Conservation (phyloP, 2,113 vertebrate genomes). For the Pteruthius melanotis region DNA sequence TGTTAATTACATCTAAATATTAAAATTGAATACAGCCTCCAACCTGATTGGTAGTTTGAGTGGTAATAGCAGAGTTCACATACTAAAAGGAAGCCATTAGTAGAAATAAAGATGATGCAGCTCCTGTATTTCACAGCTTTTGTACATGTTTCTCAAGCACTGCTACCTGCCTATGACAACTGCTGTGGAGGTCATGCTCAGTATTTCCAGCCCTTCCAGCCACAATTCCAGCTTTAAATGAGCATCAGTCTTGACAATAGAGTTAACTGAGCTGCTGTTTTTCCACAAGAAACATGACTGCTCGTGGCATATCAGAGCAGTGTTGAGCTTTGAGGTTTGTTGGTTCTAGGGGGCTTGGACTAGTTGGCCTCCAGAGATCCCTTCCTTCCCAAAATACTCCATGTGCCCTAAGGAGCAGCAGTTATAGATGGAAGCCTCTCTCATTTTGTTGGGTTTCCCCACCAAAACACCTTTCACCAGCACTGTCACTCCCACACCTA, state of each 20-base stretch:
- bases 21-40: constrained; percentile 17
- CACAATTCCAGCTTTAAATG: background rate
- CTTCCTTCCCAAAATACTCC: background rate
- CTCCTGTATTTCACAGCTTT: background rate
- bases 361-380: background rate
- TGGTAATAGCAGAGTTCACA: background rate
- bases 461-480: background rate
- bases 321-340: background rate
- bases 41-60: constrained; percentile 8
- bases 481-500: background rate
- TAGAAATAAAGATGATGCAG: background rate
- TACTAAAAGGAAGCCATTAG: background rate
- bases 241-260: background rate
- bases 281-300: background rate
- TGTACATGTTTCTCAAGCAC: background rate
- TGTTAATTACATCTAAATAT: constrained; percentile 48
- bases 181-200: background rate
- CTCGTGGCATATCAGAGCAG: background rate
- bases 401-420: background rate
- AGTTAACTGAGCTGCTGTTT: background rate
- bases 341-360: background rate
- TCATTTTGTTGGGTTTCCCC: background rate
- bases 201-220: background rate
- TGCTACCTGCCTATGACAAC: background rate
- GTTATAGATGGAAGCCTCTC: background rate